phyloP scores from a whole-genome alignment of 2,113 vertebrate species.

The Cyanoramphus novaezelandiae region DNA sequence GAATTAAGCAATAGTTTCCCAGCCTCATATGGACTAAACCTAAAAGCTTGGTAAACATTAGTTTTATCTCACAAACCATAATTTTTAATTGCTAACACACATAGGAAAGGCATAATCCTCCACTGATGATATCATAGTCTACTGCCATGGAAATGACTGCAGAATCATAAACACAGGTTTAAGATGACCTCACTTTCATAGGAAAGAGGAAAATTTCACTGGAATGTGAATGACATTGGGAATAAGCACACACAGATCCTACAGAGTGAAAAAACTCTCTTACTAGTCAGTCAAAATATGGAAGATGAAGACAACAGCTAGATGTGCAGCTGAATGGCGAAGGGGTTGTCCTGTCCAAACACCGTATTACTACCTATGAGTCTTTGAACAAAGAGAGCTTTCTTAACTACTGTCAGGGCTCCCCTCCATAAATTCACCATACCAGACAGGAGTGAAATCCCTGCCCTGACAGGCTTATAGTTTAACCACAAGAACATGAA shows the following conservation, averaged over 20 bases:
- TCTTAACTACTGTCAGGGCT: neutral
- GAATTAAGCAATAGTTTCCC: conserved; percentile 71
- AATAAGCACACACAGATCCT: neutral
- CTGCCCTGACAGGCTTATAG: conserved; percentile 26
- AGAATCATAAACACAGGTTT: conserved; percentile 69
- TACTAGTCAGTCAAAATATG: neutral
- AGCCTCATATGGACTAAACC: conserved; percentile 55
- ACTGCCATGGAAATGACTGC: conserved; percentile 70
- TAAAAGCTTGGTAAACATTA: conserved; percentile 61
- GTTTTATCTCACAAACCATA: conserved; percentile 66
- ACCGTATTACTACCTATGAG: neutral
- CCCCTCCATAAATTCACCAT: neutral
- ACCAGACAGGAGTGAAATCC: conserved; percentile 10
- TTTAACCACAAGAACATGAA: conserved; percentile 53
- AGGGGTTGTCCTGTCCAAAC: neutral
- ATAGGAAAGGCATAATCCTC: conserved; percentile 58
- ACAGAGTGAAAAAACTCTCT: neutral
- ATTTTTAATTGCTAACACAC: conserved; percentile 69
- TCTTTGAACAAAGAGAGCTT: neutral
- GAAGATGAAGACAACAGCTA: neutral
- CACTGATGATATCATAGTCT: conserved; percentile 73
- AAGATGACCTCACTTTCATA: conserved; percentile 56
- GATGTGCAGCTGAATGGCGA: neutral
- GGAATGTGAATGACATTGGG: conserved; percentile 14
- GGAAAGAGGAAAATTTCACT: conserved; percentile 55